Conservation (phyloP, 1,140 invertebrate species). For the Caligus rogercresseyi region DNA sequence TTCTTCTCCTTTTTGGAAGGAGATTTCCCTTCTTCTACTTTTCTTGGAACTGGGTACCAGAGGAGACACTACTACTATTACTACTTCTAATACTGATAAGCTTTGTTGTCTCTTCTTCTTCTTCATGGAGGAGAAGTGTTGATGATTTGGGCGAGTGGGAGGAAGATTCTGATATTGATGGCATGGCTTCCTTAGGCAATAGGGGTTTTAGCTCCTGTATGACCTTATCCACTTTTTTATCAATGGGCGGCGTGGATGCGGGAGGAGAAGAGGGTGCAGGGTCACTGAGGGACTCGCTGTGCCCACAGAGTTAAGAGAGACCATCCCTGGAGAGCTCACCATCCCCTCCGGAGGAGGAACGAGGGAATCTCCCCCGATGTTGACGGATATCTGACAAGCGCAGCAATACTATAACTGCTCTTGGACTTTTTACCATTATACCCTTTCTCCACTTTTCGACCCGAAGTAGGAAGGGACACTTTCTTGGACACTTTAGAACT, state of each 20-base stretch:
- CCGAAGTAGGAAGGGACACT: background rate
- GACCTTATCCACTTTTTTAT: background rate
- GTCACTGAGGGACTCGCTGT: conserved; percentile 6
- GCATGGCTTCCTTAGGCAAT: too few species aligned
- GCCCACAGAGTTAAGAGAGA: conserved; percentile 15
- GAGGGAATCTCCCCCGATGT: conserved; percentile 7
- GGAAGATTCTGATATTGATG: too few species aligned
- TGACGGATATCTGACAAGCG: conserved; percentile 20
- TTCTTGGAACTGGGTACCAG: background rate
- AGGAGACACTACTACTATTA: too few species aligned
- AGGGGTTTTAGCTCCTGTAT: conserved; percentile 1
- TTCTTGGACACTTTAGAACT: too few species aligned
- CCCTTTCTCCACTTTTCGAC: background rate
- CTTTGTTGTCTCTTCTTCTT: too few species aligned
- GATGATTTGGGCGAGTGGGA: too few species aligned
- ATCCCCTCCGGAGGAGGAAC: background rate
- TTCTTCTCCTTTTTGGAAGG: too few species aligned
- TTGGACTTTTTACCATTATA: conserved; percentile 2
- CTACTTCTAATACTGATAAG: too few species aligned
- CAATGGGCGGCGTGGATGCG: conserved; percentile 2
- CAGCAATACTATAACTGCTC: conserved; percentile 18
- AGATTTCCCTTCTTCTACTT: background rate
- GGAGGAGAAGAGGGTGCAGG: conserved; percentile 8
- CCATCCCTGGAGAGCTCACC: conserved; percentile 12
- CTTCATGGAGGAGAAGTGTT: too few species aligned